Evolutionary conservation across 2,113 vertebrate species (phyloP), one percentile per base, ranked within the genome.

Genomic region (Sardina pilchardus): DNA sequence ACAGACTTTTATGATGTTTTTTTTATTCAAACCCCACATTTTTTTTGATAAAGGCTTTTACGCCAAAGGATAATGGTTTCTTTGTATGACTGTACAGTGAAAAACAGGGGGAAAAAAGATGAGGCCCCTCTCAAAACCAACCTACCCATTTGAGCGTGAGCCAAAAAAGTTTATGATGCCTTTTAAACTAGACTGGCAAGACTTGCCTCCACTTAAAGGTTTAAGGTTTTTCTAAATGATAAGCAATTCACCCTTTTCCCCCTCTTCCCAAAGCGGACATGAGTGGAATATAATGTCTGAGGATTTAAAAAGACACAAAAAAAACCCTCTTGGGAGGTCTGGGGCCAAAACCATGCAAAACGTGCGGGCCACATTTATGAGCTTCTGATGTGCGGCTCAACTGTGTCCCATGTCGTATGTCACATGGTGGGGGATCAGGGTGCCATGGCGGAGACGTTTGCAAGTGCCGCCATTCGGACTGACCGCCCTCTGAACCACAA

Each of bases 391-490:
- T 88, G 86, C 75, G 90, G 88, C 87, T 91, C 87, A 90, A 81
- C 87, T 78, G 56, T 82, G 91, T 93, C 92, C 89, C 90, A 90
- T 92, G 93, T 91, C 89, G 84, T 67, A 30, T 30, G 91, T 94
- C 94, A 94, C 92, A 93, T 94, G 93, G 85, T 92, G 10, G 14
- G 88, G 91, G 91, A 91, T 93, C 90, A 92, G 90, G 89, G 86
- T 9, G 45, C 26, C 71, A 34, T 53, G 78, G 85, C 63, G 87
- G 14, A 84, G 59, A 88, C n/a, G 21, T 75, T 80, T 82, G 85
- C 48, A 81, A 81, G 36, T 19, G 42, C 43, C 87, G 90, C 89
- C 86, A 92, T 90, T 86, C 30, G 87, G 84, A 87, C 88, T 93
- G 93, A 92, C 93, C 92, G 91, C 86, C 86, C 89, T 86, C 85